Conservation (phyloP, 2,797 vertebrate genomes). For the Sebastes reedi region DNA sequence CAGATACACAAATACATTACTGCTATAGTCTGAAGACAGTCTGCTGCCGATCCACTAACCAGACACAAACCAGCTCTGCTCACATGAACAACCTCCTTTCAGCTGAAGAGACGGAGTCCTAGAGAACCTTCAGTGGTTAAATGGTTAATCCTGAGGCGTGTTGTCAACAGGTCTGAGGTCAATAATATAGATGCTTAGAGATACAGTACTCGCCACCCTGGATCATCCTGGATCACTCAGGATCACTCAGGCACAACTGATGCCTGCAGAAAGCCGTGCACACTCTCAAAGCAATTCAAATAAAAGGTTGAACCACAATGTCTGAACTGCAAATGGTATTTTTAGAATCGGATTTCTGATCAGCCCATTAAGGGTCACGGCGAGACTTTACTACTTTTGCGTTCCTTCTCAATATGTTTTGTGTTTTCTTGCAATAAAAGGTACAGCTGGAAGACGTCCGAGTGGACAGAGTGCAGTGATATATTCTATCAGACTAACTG, state of each 20-base stretch:
- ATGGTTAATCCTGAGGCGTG: neutral
- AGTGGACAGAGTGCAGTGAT: no score
- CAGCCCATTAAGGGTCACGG: no score
- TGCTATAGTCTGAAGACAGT: no score
- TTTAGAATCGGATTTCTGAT: neutral
- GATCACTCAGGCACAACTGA: neutral
- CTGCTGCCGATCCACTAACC: no score
- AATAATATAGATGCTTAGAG: neutral
- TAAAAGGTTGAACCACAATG: neutral
- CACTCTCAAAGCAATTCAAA: neutral
- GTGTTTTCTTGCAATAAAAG: no score
- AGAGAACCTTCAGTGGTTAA: neutral
- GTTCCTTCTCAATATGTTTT: no score
- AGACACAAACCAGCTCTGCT: constrained; percentile 12
- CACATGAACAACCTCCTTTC: constrained; percentile 18
- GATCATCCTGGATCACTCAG: neutral
- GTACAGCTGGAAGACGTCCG: no score
- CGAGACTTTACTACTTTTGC: no score
- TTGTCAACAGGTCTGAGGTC: constrained; percentile 33
- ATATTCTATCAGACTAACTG: no score
- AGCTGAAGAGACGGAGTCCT: neutral
- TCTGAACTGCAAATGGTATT: neutral
- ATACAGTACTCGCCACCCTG: neutral
- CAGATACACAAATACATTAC: no score
- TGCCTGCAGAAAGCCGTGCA: neutral